A percentile compares a stretch with the other conserved stretches of the same genome.
Evolutionary conservation across 2,888 invertebrate species (phyloP).

Genomic region (Cantharis flavilabris): DNA sequence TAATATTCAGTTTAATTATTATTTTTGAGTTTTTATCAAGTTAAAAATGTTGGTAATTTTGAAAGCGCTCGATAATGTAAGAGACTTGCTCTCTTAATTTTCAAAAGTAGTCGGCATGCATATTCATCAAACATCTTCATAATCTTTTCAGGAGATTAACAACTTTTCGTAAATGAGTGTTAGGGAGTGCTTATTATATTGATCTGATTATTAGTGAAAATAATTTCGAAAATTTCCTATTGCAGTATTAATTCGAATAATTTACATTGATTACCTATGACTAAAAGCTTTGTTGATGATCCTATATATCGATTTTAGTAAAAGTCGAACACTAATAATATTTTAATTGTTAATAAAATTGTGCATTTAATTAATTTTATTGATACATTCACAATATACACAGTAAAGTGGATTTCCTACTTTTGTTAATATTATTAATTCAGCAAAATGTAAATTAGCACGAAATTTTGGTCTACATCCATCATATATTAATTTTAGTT

Average conservation of each 20-base stretch:
- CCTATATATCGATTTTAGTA: background rate
- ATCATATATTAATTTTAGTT: background rate
- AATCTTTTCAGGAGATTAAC: background rate
- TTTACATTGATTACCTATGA: too few species aligned
- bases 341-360: background rate
- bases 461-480: background rate
- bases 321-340: background rate
- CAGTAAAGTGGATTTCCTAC: background rate
- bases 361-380: background rate
- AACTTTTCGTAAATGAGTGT: background rate
- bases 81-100: background rate
- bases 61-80: background rate
- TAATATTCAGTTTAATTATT: too few species aligned
- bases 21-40: background rate
- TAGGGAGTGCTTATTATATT: too few species aligned
- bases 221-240: too few species aligned
- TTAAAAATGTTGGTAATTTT: background rate
- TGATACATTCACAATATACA: background rate
- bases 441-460: background rate
- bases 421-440: background rate
- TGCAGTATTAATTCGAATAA: too few species aligned
- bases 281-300: too few species aligned
- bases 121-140: background rate
- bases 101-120: background rate
- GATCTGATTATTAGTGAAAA: too few species aligned